Evolutionary conservation across 1,140 invertebrate genomes (phyloP), one percentile per base, ranked within the genome.

Genomic region (Brachionus koreanus): DNA sequence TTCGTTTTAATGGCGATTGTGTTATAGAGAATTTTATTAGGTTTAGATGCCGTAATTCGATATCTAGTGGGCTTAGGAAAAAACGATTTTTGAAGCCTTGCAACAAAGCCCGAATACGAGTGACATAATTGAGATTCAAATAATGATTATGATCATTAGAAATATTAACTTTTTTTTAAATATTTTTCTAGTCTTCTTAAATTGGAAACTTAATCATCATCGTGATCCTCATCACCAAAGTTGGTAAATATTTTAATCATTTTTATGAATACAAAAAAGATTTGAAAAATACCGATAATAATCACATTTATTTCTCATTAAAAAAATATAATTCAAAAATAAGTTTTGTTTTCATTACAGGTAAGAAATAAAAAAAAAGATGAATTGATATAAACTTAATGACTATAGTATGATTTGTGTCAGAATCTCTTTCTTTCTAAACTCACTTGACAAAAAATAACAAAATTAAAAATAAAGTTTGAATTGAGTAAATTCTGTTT

Each of bases 111-210:
- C 16, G 9, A 13, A 12, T 37, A 65, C 37, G 19, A 39, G 65
- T 69, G 65, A 69, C 37, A 69, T 69, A 39, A 69, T 69, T 37
- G 23, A 9, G 13, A 74, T 13, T 23, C 9, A 23, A 74, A 25
- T 74, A 74, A 74, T 46, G 69, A 74, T 19, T 46, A 74, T 46
- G 39, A 74, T 74, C 69, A 35, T 74, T 74, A 74, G 43, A 74
- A 74, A 74, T 39, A 23, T 72, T 72, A 39, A 39, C 37, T 39
- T 42, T 72, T 72, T 69, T 39, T 72, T 42, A 10, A 57, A 57
- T 57, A 57, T 57, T 57, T 57, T 57, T 57, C n/a, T 57, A 57
- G 49, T 42, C 19, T 72, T 72, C n/a, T 72, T 39, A 19, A 74
- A 35, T 46, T 74, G 39, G 69, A 74, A 74, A 74, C 43, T 74